phyloP scores from a whole-genome alignment of 2,888 invertebrate genomes.

The Thymelicus sylvestris region DNA sequence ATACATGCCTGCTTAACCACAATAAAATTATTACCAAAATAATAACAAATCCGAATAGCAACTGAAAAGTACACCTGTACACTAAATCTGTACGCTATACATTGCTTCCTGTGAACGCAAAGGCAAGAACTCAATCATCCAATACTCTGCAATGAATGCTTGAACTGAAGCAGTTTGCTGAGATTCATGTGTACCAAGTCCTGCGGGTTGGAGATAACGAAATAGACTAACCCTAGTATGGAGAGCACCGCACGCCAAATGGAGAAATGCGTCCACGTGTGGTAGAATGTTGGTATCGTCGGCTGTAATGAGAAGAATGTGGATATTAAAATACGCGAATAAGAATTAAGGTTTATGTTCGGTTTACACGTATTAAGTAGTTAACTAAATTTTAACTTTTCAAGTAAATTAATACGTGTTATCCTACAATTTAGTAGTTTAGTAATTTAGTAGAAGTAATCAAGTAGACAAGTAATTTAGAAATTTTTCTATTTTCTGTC shows the following conservation, averaged over 20 bases:
- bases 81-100: not conserved
- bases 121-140: constrained; percentile 59
- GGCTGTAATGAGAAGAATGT: constrained; percentile 67
- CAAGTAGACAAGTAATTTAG: no score
- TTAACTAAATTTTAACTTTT: no score
- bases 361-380: no score
- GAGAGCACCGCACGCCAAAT: constrained; percentile 86
- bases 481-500: no score
- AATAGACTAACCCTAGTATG: constrained; percentile 83
- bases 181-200: constrained; percentile 82
- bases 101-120: not conserved
- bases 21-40: no score
- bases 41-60: not conserved
- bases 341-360: no score
- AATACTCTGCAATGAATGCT: constrained; percentile 77
- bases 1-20: no score
- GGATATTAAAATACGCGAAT: no score
- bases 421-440: no score
- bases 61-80: not conserved
- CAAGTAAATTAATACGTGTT: no score
- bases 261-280: constrained; percentile 86
- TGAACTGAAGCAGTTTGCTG: constrained; percentile 72
- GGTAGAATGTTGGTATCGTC: constrained; percentile 78
- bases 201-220: constrained; percentile 82
- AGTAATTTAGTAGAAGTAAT: no score